Base-by-base conservation (phyloP, 2,888 invertebrate species). In the Labia minor region DNA sequence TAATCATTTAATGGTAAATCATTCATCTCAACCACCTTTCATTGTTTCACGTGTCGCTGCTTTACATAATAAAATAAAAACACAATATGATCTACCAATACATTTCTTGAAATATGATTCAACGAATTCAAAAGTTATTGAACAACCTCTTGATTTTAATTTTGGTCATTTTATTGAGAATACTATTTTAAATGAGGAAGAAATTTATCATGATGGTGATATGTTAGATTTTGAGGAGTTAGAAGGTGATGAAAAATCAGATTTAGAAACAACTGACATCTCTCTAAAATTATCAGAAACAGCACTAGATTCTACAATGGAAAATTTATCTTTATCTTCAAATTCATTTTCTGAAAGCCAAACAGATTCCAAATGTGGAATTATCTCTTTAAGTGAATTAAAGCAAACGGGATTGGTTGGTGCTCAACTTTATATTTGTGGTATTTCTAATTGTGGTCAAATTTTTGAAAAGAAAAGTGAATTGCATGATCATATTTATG, bases 401-500 rank as follows among this genome's bases (percentile, higher is more conserved):
- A 75, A 73, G 64, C 70, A 75, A 37, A 77, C 76, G 0, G 79
- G 80, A 0, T 74, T 75, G 2, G 68, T 71, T 26, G 82, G 81
- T 10, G 72, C 71, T n/a, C 75, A 80, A 61, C 74, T 86, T 3
- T 85, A 79, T 71, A 77, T 76, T 62, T 85, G 86, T 73, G 81
- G 81, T 0, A 77, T 77, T 67, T 71, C 72, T 1, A 72, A 73
- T 1, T 85, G 85, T 71, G 72, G 72, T 8, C 76, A 74, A 63
- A 71, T 76, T 0, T 77, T 78, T 16, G 73, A 74, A 1, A 77
- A 74, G 10, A 69, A 76, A 0, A 67, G 69, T 0, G 71, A 72
- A 0, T 78, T 84, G 61, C 80, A 72, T 66, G 75, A 75, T 3
- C 77, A 77, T 69, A 63, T 74, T 14, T 67, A 70, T 3, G 73